A percentile compares a stretch with the other conserved stretches of the same genome.
Conservation (phyloP, 2,888 invertebrate genomes). For the Pterobdella sp. region DNA sequence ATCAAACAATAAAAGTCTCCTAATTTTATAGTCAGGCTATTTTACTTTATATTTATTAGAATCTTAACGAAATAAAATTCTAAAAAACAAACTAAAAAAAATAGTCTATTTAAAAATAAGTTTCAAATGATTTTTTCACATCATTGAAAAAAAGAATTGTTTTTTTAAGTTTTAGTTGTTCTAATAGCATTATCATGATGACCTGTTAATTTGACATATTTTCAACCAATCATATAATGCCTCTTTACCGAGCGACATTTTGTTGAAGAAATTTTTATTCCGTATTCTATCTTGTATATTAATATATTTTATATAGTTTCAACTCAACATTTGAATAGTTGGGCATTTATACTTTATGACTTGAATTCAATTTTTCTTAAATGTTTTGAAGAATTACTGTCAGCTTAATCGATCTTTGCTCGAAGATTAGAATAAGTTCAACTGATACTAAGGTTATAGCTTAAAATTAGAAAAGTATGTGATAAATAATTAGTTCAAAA, state of each 20-base stretch:
- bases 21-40: no score
- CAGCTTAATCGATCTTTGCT: slow-evolving; percentile 14
- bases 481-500: not conserved
- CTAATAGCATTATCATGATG: not conserved
- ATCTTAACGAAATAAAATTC: no score
- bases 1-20: no score
- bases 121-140: not conserved
- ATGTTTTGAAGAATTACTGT: not conserved
- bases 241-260: slow-evolving; percentile 11
- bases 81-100: no score
- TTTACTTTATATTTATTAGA: no score
- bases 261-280: slow-evolving; percentile 10
- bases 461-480: not conserved
- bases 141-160: not conserved
- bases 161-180: not conserved
- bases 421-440: not conserved
- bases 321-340: not conserved
- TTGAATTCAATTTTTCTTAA: not conserved
- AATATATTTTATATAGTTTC: not conserved
- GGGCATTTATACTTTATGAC: no score
- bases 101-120: not conserved
- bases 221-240: not conserved
- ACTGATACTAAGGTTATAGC: not conserved
- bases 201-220: not conserved
- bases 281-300: not conserved